These are phyloP conservation scores for Disparrhopalites patrizii DNA, from an alignment of 2,888 invertebrate genomes.

Conservation along the genomic window DNA sequence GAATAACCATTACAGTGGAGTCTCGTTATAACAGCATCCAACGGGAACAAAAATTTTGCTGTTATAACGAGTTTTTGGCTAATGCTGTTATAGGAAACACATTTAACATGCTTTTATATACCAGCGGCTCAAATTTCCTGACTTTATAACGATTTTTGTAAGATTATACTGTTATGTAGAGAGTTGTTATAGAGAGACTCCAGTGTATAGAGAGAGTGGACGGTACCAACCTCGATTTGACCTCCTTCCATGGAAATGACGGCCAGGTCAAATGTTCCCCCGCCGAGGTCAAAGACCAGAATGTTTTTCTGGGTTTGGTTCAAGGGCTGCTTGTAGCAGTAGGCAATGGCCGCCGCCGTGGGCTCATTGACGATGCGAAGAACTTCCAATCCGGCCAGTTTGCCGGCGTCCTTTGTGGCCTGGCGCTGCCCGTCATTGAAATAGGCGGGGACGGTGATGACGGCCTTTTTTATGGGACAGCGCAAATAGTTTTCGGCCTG, in stretches of 20 bases:
- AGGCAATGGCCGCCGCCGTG: slow-evolving; percentile 68
- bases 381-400: slow-evolving; percentile 76
- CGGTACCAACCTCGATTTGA: slow-evolving; percentile 15
- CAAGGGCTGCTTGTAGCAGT: neutral
- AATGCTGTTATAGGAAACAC: too few species aligned
- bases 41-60: too few species aligned
- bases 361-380: slow-evolving; percentile 86
- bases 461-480: slow-evolving; percentile 69
- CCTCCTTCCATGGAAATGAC: slow-evolving; percentile 14
- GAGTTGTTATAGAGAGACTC: too few species aligned
- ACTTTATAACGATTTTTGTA: too few species aligned
- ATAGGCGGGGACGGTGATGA: slow-evolving; percentile 76
- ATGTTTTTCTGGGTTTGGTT: slow-evolving; percentile 12
- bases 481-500: slow-evolving; percentile 84
- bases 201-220: too few species aligned
- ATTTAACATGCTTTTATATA: too few species aligned
- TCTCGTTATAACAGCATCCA: too few species aligned
- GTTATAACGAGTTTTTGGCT: too few species aligned
- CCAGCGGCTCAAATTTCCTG: too few species aligned
- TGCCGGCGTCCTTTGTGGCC: slow-evolving; percentile 77
- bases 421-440: slow-evolving; percentile 64
- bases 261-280: slow-evolving; percentile 39
- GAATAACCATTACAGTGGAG: too few species aligned
- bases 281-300: slow-evolving; percentile 32
- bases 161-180: too few species aligned